Evolutionary conservation across 2,888 invertebrate genomes (phyloP).

Genomic region (Corythucha ciliata): DNA sequence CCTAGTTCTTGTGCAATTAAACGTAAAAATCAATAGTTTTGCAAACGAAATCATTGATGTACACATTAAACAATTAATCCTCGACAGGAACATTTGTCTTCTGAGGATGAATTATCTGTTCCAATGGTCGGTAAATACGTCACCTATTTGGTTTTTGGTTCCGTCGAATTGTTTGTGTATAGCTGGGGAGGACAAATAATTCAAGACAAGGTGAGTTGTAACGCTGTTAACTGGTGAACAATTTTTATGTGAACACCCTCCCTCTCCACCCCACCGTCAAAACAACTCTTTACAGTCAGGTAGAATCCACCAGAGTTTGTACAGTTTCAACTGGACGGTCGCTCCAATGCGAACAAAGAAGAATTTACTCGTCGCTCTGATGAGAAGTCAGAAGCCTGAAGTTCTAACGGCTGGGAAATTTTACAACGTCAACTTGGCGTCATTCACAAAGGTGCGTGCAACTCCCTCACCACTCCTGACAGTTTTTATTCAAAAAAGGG

Average conservation of each 20-base stretch:
- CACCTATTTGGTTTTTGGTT: conserved; percentile 29
- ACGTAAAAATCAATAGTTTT: too few relatives aligned
- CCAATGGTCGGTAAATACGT: conserved; percentile 27
- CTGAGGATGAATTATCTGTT: conserved; percentile 18
- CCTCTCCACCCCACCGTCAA: too few relatives aligned
- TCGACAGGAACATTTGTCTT: conserved; percentile 19
- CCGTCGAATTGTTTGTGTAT: conserved; percentile 29
- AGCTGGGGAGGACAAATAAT: conserved; percentile 30
- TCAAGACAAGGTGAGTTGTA: conserved; percentile 25
- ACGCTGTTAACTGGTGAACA: too few relatives aligned
- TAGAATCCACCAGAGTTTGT: conserved; percentile 20
- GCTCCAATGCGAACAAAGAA: conserved; percentile 11
- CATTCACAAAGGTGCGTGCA: conserved; percentile 26
- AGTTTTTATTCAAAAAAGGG: neutral
- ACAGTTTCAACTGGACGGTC: conserved; percentile 24
- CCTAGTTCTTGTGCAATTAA: conserved; percentile 26
- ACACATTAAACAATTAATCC: too few relatives aligned
- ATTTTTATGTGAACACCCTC: too few relatives aligned
- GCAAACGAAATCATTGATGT: too few relatives aligned
- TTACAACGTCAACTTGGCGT: conserved; percentile 23
- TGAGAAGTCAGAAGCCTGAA: conserved; percentile 15
- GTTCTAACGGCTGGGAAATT: conserved; percentile 28
- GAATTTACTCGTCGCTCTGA: conserved; percentile 17
- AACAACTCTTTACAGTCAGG: conserved; percentile 22
- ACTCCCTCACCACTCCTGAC: neutral